Evolutionary conservation across 1,140 invertebrate species (phyloP).

Genomic region (Hirudo medicinalis): DNA sequence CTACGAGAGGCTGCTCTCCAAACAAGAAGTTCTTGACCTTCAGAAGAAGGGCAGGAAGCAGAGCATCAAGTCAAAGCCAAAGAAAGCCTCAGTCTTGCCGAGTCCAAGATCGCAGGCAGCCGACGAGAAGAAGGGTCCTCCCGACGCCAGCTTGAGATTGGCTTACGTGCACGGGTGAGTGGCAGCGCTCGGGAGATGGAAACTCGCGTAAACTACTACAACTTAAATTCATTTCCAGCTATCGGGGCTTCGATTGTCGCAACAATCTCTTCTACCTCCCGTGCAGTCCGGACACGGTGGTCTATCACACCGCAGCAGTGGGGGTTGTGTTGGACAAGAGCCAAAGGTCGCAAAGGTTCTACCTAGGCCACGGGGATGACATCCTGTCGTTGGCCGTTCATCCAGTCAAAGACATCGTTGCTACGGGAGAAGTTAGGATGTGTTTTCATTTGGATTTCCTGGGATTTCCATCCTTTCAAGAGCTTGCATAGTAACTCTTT

Average conservation of each 20-base stretch:
- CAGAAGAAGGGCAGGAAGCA: constrained; percentile 32
- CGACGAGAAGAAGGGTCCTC: not conserved
- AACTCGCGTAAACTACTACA: no score
- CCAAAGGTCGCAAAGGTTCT: constrained; percentile 37
- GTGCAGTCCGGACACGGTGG: constrained; percentile 30
- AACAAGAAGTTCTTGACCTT: constrained; percentile 30
- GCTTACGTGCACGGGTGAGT: not conserved
- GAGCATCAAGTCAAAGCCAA: constrained; percentile 31
- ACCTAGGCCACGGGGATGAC: constrained; percentile 40
- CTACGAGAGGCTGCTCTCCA: constrained; percentile 36
- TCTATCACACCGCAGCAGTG: constrained; percentile 41
- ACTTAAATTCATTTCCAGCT: constrained; percentile 29
- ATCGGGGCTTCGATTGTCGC: constrained; percentile 42
- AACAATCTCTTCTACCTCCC: constrained; percentile 42
- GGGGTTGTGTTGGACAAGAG: constrained; percentile 37
- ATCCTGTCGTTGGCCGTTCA: constrained; percentile 40
- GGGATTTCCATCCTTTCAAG: no score
- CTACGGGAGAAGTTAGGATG: constrained; percentile 37
- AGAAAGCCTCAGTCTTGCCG: constrained; percentile 8
- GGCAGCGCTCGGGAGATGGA: no score
- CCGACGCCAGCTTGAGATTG: not conserved
- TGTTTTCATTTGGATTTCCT: not conserved
- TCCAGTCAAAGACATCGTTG: constrained; percentile 38
- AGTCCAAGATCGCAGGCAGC: not conserved
- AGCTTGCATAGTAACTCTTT: no score